These are phyloP conservation scores for Tiliacea aurago DNA, from an alignment of 2,888 invertebrate genomes.

Conservation along the genomic window DNA sequence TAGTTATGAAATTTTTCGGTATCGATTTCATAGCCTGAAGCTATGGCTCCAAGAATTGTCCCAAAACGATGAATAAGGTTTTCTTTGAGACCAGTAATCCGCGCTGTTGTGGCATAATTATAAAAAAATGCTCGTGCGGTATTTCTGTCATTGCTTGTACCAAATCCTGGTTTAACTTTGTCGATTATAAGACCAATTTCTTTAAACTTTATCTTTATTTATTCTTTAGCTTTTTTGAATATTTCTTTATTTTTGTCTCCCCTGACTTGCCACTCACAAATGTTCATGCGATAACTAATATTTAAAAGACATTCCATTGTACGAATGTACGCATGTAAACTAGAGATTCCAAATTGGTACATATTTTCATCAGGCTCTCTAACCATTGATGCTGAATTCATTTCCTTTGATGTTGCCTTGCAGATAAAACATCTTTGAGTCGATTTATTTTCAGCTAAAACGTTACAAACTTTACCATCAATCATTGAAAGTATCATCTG, in stretches of 20 bases:
- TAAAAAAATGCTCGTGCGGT: not conserved
- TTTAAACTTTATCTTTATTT: not conserved
- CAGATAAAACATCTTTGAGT: constrained; percentile 7
- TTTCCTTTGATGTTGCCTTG: constrained; percentile 1
- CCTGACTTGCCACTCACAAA: not conserved
- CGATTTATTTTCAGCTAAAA: constrained; percentile 4
- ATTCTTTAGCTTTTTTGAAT: not conserved
- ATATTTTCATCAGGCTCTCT: not conserved
- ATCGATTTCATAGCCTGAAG: not conserved
- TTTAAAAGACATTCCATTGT: constrained; percentile 2
- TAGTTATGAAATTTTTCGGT: not conserved
- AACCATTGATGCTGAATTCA: not conserved
- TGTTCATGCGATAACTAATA: not conserved
- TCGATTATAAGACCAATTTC: not conserved
- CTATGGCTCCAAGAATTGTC: not conserved
- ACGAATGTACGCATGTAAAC: not conserved
- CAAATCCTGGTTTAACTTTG: not conserved
- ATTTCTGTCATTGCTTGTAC: not conserved
- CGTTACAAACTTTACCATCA: constrained; percentile 8
- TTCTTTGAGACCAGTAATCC: not conserved
- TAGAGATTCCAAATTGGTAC: constrained; percentile 2
- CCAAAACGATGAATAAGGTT: not conserved
- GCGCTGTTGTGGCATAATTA: not conserved
- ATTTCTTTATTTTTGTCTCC: not conserved
- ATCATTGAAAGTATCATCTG: not conserved